Percentiles rank a stretch among this genome's conserved stretches.
phyloP scores from a whole-genome alignment of 2,888 invertebrate genomes.

The Acholoe squamosa region DNA sequence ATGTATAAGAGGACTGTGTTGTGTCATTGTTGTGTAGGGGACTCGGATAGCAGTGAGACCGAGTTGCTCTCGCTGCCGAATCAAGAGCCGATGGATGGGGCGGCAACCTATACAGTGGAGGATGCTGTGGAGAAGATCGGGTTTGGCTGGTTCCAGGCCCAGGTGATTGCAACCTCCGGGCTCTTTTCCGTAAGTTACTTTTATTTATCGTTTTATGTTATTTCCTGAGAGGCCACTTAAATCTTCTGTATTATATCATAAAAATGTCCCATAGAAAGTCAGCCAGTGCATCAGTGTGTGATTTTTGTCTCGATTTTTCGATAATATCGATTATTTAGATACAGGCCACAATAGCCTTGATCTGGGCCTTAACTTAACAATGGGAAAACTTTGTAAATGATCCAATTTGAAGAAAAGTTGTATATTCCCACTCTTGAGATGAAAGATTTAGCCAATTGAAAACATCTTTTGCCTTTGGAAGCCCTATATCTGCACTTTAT shows the following conservation, averaged over 20 bases:
- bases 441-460: too few species aligned
- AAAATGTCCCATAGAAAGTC: background rate
- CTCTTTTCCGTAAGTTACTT: slow-evolving; percentile 70
- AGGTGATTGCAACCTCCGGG: slow-evolving; percentile 70
- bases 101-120: slow-evolving; percentile 70
- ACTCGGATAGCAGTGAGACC: background rate
- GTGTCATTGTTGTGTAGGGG: background rate
- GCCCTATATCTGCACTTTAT: too few species aligned
- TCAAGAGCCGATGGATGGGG: background rate
- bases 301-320: background rate
- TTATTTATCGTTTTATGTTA: background rate
- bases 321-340: too few species aligned
- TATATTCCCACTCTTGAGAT: too few species aligned
- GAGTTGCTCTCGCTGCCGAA: background rate
- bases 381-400: too few species aligned
- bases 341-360: too few species aligned
- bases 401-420: too few species aligned
- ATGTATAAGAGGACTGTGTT: too few species aligned
- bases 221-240: background rate
- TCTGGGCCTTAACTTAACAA: background rate
- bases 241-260: background rate
- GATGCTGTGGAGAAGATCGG: slow-evolving; percentile 73
- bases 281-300: background rate
- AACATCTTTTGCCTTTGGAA: too few species aligned
- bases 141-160: slow-evolving; percentile 72